Conservation (phyloP, 2,888 invertebrate species). For the Drosophila phalerata region DNA sequence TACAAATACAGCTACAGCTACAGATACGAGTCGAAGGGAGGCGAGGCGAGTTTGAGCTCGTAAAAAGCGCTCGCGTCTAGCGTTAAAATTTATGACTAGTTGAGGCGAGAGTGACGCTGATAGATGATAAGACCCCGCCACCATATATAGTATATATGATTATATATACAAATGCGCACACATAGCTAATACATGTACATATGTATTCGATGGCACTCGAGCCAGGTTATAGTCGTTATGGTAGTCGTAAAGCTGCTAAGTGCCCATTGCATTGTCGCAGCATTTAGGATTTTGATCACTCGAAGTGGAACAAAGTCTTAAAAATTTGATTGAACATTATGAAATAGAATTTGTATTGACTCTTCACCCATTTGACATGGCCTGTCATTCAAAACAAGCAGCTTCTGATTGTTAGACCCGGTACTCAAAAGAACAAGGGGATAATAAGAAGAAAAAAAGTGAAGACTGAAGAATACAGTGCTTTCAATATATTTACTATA, state of each 20-base stretch:
- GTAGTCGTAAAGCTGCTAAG: slow-evolving; percentile 42
- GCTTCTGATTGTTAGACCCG: neutral
- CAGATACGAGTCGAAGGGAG: slow-evolving; percentile 9
- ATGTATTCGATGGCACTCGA: slow-evolving; percentile 7
- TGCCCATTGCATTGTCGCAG: slow-evolving; percentile 21
- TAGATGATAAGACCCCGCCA: slow-evolving; percentile 55
- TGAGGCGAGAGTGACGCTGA: slow-evolving; percentile 62
- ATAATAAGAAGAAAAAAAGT: too few species aligned
- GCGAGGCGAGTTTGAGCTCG: slow-evolving; percentile 35
- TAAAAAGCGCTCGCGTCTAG: slow-evolving; percentile 54
- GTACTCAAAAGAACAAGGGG: too few species aligned
- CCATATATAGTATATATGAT: neutral
- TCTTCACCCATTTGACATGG: neutral
- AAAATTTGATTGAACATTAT: slow-evolving; percentile 1
- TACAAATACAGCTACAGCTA: slow-evolving; percentile 24
- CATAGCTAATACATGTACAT: neutral
- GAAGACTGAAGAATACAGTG: too few species aligned
- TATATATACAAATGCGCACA: slow-evolving; percentile 4
- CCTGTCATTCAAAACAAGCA: neutral
- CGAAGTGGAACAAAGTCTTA: slow-evolving; percentile 16
- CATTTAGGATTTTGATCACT: slow-evolving; percentile 9
- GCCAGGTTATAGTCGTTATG: slow-evolving; percentile 39
- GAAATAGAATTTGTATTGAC: slow-evolving; percentile 1
- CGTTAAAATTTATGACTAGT: slow-evolving; percentile 63
- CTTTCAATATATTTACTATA: too few species aligned